Percentiles rank a stretch among this genome's conserved stretches.
Evolutionary conservation across 2,797 vertebrate species (phyloP).

Genomic region (Aphelocoma californica): DNA sequence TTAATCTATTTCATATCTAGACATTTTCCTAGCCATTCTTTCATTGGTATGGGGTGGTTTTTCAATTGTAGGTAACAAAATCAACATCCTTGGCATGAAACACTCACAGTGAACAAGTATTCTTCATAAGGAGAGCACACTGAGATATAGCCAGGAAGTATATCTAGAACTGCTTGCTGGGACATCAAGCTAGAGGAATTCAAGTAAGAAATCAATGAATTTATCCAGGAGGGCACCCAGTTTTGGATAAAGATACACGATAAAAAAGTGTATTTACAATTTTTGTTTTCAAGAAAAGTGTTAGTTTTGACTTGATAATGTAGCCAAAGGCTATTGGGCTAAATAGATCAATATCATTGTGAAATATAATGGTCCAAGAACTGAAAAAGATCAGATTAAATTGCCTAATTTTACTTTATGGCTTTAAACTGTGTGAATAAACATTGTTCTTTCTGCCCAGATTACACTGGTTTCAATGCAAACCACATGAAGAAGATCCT

Average conservation of each 20-base stretch:
- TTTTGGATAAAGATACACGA: neutral
- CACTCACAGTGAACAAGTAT: neutral
- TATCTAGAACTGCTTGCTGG: neutral
- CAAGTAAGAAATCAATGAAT: neutral
- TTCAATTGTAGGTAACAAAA: neutral
- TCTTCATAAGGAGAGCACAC: rapidly evolving
- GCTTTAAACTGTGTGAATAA: neutral
- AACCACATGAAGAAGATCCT: neutral
- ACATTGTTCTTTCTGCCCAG: neutral
- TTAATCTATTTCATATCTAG: neutral
- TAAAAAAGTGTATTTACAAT: neutral
- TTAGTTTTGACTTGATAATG: neutral
- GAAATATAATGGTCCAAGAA: neutral
- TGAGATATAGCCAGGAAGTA: neutral
- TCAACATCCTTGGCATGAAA: neutral
- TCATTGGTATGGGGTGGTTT: neutral
- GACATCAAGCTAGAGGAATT: neutral
- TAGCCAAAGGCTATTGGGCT: neutral
- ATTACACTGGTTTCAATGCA: neutral
- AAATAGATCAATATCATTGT: neutral
- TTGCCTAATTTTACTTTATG: neutral
- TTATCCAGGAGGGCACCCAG: neutral
- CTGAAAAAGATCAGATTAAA: neutral
- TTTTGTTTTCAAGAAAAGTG: neutral
- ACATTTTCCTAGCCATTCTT: neutral